Conservation (phyloP, 1,140 invertebrate genomes). For the Mesaphorura yosii region DNA sequence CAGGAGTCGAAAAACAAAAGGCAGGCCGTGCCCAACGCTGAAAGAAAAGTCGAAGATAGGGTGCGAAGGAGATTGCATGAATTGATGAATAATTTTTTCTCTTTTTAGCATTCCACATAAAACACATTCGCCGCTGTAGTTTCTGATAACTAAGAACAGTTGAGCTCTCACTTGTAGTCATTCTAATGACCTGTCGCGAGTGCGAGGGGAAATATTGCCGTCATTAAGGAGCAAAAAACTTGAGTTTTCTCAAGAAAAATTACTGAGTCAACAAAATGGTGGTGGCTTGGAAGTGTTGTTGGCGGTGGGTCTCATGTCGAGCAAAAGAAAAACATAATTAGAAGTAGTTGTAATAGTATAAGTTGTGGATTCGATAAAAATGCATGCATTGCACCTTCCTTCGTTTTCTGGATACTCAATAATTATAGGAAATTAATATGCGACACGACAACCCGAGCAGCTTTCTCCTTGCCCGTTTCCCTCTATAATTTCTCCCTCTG, state of each 20-base stretch:
- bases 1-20: too few relatives aligned
- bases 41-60: constrained; percentile 9
- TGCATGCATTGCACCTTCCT: constrained; percentile 34
- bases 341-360: too few relatives aligned
- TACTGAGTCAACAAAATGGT: constrained; percentile 34
- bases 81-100: constrained; percentile 29
- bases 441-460: constrained; percentile 27
- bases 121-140: too few relatives aligned
- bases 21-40: too few relatives aligned
- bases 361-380: constrained; percentile 29
- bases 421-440: constrained; percentile 36
- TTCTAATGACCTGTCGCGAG: constrained; percentile 34
- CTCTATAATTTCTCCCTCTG: not conserved
- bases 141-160: constrained; percentile 8
- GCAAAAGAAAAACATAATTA: too few relatives aligned
- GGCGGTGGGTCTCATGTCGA: too few relatives aligned
- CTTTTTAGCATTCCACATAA: not conserved
- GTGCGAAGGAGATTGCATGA: constrained; percentile 26
- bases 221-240: constrained; percentile 33
- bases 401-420: constrained; percentile 26
- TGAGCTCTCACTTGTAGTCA: constrained; percentile 18
- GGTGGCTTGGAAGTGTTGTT: constrained; percentile 5
- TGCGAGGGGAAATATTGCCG: constrained; percentile 33
- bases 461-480: constrained; percentile 6
- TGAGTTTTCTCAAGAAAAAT: constrained; percentile 33